Evolutionary conservation across 2,797 vertebrate species (phyloP).

Genomic region (Heterohyrax brucei): DNA sequence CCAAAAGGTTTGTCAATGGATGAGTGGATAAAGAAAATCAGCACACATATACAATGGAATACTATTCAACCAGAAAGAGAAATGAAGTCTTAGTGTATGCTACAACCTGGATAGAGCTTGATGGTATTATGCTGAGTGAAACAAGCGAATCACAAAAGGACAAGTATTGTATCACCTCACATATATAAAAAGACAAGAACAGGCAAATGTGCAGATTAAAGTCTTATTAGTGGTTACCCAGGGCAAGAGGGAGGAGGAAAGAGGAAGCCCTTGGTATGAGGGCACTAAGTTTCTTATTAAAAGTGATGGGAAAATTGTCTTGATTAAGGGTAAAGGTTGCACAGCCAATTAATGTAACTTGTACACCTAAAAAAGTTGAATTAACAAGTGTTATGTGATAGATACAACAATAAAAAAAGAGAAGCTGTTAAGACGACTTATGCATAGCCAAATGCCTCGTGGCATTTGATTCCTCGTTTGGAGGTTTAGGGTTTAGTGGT

Average conservation of each 20-base stretch:
- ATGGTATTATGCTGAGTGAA: not conserved
- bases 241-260: not conserved
- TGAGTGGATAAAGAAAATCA: no score
- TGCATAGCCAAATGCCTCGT: not conserved
- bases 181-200: not conserved
- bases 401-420: not conserved
- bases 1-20: no score
- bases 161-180: not conserved
- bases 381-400: no score
- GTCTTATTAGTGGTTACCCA: no score
- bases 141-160: not conserved
- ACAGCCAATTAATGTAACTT: not conserved
- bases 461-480: not conserved
- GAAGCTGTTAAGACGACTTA: not conserved
- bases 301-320: not conserved
- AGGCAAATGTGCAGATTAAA: not conserved
- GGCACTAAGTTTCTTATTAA: not conserved
- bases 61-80: no score
- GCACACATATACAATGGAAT: no score
- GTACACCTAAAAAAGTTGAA: not conserved
- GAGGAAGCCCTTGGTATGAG: not conserved
- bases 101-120: not conserved
- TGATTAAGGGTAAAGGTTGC: not conserved
- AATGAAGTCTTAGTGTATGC: no score
- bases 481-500: not conserved